Evolutionary conservation across 2,888 invertebrate species (phyloP), one percentile per base, ranked within the genome.

Genomic region (Metacarcinus magister): DNA sequence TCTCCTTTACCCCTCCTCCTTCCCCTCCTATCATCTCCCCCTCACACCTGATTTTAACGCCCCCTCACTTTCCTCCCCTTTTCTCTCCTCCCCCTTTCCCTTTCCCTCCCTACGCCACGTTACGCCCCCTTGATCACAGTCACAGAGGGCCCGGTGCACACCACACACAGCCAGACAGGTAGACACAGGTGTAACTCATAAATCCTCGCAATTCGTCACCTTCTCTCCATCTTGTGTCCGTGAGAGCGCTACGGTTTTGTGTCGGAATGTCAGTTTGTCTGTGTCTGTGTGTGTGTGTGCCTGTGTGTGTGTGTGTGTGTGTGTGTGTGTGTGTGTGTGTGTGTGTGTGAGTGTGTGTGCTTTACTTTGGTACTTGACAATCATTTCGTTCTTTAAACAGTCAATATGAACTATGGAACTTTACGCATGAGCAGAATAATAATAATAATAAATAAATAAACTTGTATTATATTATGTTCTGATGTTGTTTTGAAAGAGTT

Each of bases 121-220:
- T n/a, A 67, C 67, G 67, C 23, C 67, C n/a, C 60, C 67, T 67
- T 67, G 67, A 23, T 67, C 67, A n/a, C 67, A 67, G 67, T 67
- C 67, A 67, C 7, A 8, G 67, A 5, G n/a, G n/a, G n/a, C n/a
- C n/a, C 16, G 23, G n/a, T 19, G 19, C 67, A n/a, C 67, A 23
- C 23, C 67, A 67, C 67, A 67, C 67, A 67, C 67, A 67, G 67
- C n/a, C n/a, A 67, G 67, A 67, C n/a, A n/a, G 67, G 67, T 23
- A 67, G 67, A n/a, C 67, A n/a, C 67, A 67, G 67, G 67, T 67
- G 67, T 23, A n/a, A n/a, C 23, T n/a, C 67, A 67, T 67, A 67
- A 67, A 67, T 67, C 23, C 67, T 67, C 23, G 67, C 67, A n/a
- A 67, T 67, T 67, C 67, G 67, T 67, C 67, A 67, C 67, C 67